Percentiles rank a stretch among this genome's conserved stretches.
These are phyloP conservation scores for Nothoprocta perdicaria DNA, from an alignment of 2,113 vertebrate genomes.

Conservation along the genomic window DNA sequence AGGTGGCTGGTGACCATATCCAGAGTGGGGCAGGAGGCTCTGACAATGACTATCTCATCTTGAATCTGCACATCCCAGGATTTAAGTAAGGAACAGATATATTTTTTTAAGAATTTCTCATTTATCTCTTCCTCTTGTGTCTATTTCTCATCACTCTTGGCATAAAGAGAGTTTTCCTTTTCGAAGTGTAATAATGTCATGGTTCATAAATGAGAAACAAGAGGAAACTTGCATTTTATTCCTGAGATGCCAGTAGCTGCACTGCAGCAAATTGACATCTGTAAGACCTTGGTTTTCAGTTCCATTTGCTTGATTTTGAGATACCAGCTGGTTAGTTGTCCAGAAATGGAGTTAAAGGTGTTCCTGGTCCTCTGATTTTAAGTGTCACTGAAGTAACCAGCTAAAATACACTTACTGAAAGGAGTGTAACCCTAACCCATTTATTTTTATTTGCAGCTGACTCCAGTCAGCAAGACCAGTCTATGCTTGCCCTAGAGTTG, in stretches of 20 bases:
- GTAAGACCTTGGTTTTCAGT: background rate
- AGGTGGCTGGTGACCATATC: slow-evolving; percentile 93
- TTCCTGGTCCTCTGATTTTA: background rate
- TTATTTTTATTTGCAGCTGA: background rate
- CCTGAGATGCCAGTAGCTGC: background rate
- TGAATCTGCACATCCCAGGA: slow-evolving; percentile 93
- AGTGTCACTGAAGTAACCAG: background rate
- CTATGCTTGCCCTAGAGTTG: background rate
- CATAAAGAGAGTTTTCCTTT: background rate
- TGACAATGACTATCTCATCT: slow-evolving; percentile 96
- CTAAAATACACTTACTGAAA: background rate
- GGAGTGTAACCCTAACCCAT: background rate
- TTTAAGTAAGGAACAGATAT: slow-evolving; percentile 87
- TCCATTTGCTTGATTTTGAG: background rate
- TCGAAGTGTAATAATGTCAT: background rate
- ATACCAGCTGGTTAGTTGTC: background rate
- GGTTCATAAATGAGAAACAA: background rate
- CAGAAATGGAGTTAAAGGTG: background rate
- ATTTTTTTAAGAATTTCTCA: background rate
- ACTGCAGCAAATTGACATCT: background rate
- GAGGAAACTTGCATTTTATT: background rate
- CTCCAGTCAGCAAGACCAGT: background rate
- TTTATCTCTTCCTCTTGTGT: background rate
- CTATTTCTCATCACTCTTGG: background rate
- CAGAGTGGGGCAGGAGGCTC: slow-evolving; percentile 91